Conservation (phyloP, 2,797 vertebrate genomes). For the Melanotaenia pygmaea region DNA sequence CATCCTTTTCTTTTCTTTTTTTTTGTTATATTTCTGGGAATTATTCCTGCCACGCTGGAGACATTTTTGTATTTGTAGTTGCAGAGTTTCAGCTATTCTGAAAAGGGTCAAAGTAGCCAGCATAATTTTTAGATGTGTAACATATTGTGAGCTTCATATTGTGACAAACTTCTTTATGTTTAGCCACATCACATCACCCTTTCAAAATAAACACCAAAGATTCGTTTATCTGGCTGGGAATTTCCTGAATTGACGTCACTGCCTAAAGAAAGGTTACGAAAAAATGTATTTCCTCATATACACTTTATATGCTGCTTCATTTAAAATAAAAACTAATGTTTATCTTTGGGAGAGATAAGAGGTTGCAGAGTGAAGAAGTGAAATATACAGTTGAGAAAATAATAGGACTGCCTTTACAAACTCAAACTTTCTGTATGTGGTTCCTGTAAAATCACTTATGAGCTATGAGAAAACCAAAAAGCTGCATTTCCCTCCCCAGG, state of each 20-base stretch:
- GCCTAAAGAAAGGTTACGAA: neutral
- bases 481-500: neutral
- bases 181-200: neutral
- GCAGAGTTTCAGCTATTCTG: neutral
- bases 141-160: neutral
- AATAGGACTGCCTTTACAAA: neutral
- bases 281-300: neutral
- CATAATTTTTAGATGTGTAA: neutral
- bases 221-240: slow-evolving; percentile 3
- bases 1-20: neutral
- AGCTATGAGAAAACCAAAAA: neutral
- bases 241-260: slow-evolving; percentile 1
- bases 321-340: neutral
- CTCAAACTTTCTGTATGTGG: neutral
- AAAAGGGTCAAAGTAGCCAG: neutral
- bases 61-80: neutral
- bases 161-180: neutral
- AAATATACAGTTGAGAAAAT: neutral
- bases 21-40: neutral
- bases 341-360: neutral
- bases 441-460: neutral
- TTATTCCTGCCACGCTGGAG: neutral
- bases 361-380: neutral
- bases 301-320: neutral
- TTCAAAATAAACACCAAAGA: neutral